Percentiles rank a stretch among this genome's conserved stretches.
phyloP scores from a whole-genome alignment of 2,888 invertebrate species.

The Agonum fuliginosum region DNA sequence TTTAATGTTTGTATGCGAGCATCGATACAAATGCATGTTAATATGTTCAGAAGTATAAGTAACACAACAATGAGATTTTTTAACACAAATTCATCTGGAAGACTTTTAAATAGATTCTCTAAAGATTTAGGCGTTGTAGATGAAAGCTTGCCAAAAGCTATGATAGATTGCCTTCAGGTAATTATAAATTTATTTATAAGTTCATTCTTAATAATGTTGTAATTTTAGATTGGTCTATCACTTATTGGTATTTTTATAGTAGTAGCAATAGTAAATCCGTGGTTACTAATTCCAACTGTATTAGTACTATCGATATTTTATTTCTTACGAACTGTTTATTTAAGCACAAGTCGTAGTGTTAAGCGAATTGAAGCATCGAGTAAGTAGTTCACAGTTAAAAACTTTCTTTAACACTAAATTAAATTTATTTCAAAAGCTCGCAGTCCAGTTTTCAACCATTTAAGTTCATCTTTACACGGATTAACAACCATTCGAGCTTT shows the following conservation, averaged over 20 bases:
- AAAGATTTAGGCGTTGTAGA: conserved; percentile 81
- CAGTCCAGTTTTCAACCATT: conserved; percentile 84
- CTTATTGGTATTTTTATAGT: conserved; percentile 83
- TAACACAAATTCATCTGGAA: conserved; percentile 79
- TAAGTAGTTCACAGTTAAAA: conserved; percentile 69
- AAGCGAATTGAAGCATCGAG: conserved; percentile 82
- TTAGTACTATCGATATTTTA: conserved; percentile 79
- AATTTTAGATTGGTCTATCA: conserved; percentile 76
- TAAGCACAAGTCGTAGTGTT: conserved; percentile 83
- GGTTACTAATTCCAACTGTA: conserved; percentile 79
- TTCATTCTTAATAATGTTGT: neutral
- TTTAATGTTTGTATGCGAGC: conserved; percentile 76
- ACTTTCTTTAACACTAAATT: neutral
- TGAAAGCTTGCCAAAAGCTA: conserved; percentile 73
- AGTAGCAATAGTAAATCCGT: conserved; percentile 81
- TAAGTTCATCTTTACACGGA: conserved; percentile 83
- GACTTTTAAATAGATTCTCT: conserved; percentile 81
- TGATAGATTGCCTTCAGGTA: conserved; percentile 73
- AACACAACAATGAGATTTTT: conserved; percentile 81
- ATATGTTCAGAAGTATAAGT: conserved; percentile 74
- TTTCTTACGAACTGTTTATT: conserved; percentile 79
- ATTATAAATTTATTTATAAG: neutral
- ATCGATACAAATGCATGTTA: conserved; percentile 75
- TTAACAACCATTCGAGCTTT: conserved; percentile 84
- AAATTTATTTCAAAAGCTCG: conserved; percentile 74